Base-by-base conservation (phyloP, 1,140 invertebrate species). In the Calliphora vicina region DNA sequence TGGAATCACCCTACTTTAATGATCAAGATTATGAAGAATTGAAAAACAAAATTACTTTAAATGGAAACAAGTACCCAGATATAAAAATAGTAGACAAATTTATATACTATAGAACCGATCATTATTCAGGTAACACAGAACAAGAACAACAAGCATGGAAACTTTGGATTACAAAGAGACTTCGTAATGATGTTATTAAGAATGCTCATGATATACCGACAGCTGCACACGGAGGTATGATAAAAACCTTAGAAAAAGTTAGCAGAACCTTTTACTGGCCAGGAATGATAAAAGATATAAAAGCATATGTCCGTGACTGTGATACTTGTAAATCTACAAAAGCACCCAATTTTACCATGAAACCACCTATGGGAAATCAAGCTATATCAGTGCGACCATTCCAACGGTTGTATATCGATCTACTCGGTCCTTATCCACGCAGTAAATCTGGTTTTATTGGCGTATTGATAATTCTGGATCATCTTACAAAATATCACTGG, bases 31-130 rank as follows among this genome's bases (percentile, higher is more conserved):
- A 83, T 25, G 10, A 71, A 61, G 35, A 25, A 29, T 78, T 80
- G 43, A 83, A 61, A 23, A 29, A 12, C n/a, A 83, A 67, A 87
- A 87, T 67, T 85, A 88, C 10, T 45, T 43, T 12, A 76, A 80
- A 57, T 43, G n/a, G 71, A 12, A 74, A n/a, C n/a, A n/a, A 57
- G 15, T 82, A 74, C 35, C 82, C 43, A 12, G 43, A 50, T 35
- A 73, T 45, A 17, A 61, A 72, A 80, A 71, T 73, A 1, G 82
- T 67, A 6, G 76, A 80, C n/a, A 43, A 73, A 23, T 83, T 35
- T 27, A 25, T 83, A 25, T 80, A 83, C 27, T 67, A 26, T 43
- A 45, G 82, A 25, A 72, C 83, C 42, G 50, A 80, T 5, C 83
- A 73, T 26, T 29, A 17, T 1, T 71, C n/a, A 10, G 82, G 78